Evolutionary conservation across 2,888 invertebrate species (phyloP), one percentile per base, ranked within the genome.

Genomic region (Gerosis bhagava): DNA sequence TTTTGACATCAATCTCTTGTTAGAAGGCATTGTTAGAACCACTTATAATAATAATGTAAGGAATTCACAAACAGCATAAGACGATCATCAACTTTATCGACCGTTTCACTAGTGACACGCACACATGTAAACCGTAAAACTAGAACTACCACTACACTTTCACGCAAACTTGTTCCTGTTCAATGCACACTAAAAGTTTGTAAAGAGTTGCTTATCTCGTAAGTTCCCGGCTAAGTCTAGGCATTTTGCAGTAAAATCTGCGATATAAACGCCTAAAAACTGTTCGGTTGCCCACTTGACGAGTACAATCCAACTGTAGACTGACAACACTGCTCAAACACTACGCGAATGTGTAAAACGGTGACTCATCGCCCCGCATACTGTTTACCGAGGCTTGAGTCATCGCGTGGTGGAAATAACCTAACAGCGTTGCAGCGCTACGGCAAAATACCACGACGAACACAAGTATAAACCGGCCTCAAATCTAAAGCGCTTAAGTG

Each of bases 361-460:
- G 88, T 88, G 88, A 87, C 86, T 88, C 88, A 88, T 87, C 88
- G 88, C 81, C 87, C 87, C 87, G 88, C 88, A 88, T 87, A 86
- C 88, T 88, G 87, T 88, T 88, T 88, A 87, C 86, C 78, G 83
- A 87, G 80, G 87, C 87, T 84, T 87, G 87, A 87, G 86, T 87
- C 87, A 86, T 86, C 88, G 82, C 73, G 58, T 53, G 55, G 73
- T 70, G 59, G 66, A 65, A 72, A 73, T 65, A 65, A 59, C 63
- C 66, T 54, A 57, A 44, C 67, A 83, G 83, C 86, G 71, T 60
- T 70, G 62, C 63, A 86, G 83, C 87, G 87, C 86, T 82, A 59
- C 60, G 58, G 49, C 45, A 53, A 63, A 60, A 56, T 51, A 55
- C 58, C 52, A 48, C 51, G 54, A 51, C 49, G 34, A 56, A 63